Conservation (phyloP, 2,113 vertebrate genomes). For the Poicephalus gulielmi region DNA sequence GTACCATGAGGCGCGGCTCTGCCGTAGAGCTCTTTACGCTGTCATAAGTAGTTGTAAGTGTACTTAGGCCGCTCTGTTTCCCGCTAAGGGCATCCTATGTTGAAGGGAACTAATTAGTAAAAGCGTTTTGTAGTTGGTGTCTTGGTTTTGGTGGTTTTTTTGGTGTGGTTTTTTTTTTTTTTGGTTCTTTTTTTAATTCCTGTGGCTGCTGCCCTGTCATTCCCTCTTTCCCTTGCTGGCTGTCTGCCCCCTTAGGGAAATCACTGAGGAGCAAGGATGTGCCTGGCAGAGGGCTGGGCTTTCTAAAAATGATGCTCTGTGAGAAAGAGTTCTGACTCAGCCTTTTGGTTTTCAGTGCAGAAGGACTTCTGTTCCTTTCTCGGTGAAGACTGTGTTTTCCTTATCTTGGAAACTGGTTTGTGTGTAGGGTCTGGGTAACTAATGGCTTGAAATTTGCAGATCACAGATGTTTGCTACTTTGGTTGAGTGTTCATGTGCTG, state of each 20-base stretch:
- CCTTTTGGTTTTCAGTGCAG: background rate
- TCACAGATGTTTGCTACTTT: rapidly evolving
- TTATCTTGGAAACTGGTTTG: background rate
- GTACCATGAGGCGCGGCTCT: no score
- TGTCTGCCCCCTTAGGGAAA: rapidly evolving
- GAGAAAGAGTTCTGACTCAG: background rate
- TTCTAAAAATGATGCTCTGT: background rate
- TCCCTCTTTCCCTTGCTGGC: background rate
- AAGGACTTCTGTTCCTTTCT: background rate
- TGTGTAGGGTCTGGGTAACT: no score
- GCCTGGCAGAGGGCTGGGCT: background rate
- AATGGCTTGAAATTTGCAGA: background rate
- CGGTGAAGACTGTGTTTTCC: background rate
- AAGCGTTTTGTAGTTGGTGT: background rate
- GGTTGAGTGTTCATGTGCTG: background rate
- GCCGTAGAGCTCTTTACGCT: background rate
- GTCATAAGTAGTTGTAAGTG: background rate
- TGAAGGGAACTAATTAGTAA: background rate
- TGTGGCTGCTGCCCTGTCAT: rapidly evolving
- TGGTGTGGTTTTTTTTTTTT: no score
- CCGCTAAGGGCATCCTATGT: background rate
- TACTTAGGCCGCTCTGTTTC: background rate
- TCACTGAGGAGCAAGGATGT: background rate
- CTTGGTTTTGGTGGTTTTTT: background rate
- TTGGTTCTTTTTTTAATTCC: rapidly evolving